phyloP scores from a whole-genome alignment of 2,888 invertebrate species.

The Teleogryllus oceanicus region DNA sequence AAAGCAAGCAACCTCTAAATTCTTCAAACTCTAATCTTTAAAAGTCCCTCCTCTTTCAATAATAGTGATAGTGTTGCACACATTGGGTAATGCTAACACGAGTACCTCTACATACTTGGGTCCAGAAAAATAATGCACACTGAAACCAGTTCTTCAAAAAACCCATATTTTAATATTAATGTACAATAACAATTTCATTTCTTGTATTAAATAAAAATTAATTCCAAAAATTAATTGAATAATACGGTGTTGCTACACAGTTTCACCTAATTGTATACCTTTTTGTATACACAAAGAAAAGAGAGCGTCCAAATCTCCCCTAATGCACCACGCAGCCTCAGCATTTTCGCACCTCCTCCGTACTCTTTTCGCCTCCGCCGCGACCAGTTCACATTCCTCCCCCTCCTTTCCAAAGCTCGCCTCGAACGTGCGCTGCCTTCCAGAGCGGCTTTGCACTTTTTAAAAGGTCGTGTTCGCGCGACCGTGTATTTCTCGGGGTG shows the following conservation, averaged over 20 bases:
- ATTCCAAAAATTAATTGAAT: not conserved
- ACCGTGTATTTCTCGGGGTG: conserved; percentile 6
- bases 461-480: conserved; percentile 3
- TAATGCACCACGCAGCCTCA: not conserved
- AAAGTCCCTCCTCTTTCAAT: no score
- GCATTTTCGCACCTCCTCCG: not conserved
- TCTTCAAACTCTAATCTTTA: no score
- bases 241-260: not conserved
- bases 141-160: no score
- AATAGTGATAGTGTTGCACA: no score
- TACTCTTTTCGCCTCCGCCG: not conserved
- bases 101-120: no score
- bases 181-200: no score
- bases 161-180: no score
- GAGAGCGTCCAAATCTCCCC: not conserved
- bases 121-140: no score
- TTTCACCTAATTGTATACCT: not conserved
- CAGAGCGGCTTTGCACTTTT: not conserved
- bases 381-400: not conserved
- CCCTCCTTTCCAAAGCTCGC: not conserved
- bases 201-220: no score
- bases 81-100: no score
- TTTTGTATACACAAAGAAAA: not conserved
- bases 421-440: not conserved
- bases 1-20: no score